These are phyloP conservation scores for Miichthys miiuy DNA, from an alignment of 2,797 vertebrate genomes.

Conservation along the genomic window DNA sequence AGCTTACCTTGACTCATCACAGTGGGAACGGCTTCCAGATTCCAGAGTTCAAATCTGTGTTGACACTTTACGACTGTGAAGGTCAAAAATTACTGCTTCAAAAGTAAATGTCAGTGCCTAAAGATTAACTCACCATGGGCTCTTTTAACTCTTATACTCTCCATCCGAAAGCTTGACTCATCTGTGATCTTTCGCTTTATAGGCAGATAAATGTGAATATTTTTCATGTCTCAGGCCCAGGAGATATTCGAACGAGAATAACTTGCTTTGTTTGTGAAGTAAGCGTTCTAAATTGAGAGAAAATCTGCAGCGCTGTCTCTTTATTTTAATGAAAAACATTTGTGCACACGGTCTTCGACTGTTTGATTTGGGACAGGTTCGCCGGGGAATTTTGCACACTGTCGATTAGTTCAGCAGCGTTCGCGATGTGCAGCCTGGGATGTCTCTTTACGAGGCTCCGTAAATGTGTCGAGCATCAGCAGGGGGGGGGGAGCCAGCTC, in stretches of 20 bases:
- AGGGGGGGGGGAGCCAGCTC: conserved; percentile 47
- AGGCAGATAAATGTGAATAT: background rate
- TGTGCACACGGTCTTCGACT: conserved; percentile 37
- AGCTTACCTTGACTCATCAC: conserved; percentile 16
- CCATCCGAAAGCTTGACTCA: conserved; percentile 1
- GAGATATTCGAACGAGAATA: conserved; percentile 39
- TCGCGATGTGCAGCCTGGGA: conserved; percentile 32
- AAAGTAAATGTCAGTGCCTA: conserved; percentile 8
- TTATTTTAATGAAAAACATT: conserved; percentile 20
- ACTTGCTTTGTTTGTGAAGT: conserved; percentile 11
- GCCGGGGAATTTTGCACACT: conserved; percentile 15
- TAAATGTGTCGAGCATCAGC: conserved; percentile 74
- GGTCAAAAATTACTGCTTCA: conserved; percentile 15
- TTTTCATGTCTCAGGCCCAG: conserved; percentile 26
- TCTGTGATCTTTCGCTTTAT: background rate
- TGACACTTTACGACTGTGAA: conserved; percentile 20
- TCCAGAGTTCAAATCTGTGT: conserved; percentile 15
- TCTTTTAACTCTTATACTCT: conserved; percentile 1
- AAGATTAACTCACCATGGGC: background rate
- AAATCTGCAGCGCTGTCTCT: background rate
- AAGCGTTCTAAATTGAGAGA: background rate
- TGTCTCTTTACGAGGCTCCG: conserved; percentile 41
- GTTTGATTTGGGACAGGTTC: conserved; percentile 9
- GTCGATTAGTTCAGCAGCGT: conserved; percentile 36
- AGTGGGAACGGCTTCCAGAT: background rate